Evolutionary conservation across 2,113 vertebrate genomes (phyloP).

Genomic region (Octodon degus): DNA sequence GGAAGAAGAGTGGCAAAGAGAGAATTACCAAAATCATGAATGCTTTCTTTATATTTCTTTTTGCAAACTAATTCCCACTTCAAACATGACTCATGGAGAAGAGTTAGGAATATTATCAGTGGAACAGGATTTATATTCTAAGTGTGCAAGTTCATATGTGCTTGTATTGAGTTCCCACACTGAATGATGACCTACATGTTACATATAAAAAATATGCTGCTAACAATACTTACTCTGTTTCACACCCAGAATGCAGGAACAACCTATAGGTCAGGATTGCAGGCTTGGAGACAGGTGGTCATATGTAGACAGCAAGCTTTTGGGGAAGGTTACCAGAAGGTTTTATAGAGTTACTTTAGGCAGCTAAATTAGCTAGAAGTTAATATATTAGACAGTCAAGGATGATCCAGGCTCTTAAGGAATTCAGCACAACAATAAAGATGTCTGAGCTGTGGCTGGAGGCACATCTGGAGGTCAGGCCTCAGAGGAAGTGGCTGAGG

Average conservation of each 20-base stretch:
- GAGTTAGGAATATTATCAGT: background rate
- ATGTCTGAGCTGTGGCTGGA: background rate
- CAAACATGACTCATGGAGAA: background rate
- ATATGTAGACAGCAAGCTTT: background rate
- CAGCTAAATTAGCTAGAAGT: background rate
- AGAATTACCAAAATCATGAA: background rate
- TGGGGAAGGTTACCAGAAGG: background rate
- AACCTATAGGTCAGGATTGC: background rate
- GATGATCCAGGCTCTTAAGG: background rate
- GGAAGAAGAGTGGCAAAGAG: background rate
- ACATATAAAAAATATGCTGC: background rate
- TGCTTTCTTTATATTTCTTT: background rate
- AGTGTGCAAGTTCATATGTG: background rate
- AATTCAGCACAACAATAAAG: background rate
- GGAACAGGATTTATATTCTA: background rate
- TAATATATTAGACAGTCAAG: background rate
- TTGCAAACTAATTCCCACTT: constrained; percentile 30
- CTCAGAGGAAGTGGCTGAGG: background rate
- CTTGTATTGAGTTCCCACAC: background rate
- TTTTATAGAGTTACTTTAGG: background rate
- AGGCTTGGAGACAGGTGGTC: background rate
- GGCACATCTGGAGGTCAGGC: background rate
- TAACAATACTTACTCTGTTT: background rate
- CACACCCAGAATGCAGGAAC: background rate
- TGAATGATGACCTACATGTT: background rate